These are phyloP conservation scores for Bombyx huttoni DNA, from an alignment of 2,888 invertebrate species.

Conservation along the genomic window DNA sequence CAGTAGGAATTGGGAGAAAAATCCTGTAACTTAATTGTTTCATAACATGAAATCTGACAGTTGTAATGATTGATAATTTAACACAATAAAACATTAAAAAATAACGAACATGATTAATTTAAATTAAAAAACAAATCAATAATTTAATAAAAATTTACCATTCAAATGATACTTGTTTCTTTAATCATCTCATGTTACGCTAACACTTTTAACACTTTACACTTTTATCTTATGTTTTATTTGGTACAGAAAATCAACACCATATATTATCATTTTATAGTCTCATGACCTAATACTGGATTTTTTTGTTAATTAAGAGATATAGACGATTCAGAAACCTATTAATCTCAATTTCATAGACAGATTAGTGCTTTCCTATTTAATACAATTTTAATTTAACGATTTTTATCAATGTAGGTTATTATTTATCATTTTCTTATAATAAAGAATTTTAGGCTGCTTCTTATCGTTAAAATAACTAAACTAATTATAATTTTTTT, in stretches of 20 bases:
- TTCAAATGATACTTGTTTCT: slow-evolving; percentile 5
- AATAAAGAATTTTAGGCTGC: background rate
- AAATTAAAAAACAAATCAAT: no score
- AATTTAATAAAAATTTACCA: background rate
- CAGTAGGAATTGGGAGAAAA: no score
- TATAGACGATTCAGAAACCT: background rate
- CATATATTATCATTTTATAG: slow-evolving; percentile 51
- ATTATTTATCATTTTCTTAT: background rate
- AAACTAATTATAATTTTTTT: slow-evolving; percentile 43
- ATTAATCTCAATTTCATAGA: no score
- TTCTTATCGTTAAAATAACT: slow-evolving; percentile 35
- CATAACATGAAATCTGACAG: no score
- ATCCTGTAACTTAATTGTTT: no score
- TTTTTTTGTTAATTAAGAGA: background rate
- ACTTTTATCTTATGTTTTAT: slow-evolving; percentile 59
- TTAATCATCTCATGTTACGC: slow-evolving; percentile 56
- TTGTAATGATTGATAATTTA: no score
- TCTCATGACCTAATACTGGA: slow-evolving; percentile 64
- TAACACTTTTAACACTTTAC: slow-evolving; percentile 71
- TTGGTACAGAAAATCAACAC: slow-evolving; percentile 49
- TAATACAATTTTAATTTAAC: no score
- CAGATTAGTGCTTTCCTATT: no score
- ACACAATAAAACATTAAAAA: no score
- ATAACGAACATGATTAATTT: no score
- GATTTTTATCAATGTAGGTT: background rate